Evolutionary conservation across 1,140 invertebrate species (phyloP).

Genomic region (Pseudomyrmex dendroicus): DNA sequence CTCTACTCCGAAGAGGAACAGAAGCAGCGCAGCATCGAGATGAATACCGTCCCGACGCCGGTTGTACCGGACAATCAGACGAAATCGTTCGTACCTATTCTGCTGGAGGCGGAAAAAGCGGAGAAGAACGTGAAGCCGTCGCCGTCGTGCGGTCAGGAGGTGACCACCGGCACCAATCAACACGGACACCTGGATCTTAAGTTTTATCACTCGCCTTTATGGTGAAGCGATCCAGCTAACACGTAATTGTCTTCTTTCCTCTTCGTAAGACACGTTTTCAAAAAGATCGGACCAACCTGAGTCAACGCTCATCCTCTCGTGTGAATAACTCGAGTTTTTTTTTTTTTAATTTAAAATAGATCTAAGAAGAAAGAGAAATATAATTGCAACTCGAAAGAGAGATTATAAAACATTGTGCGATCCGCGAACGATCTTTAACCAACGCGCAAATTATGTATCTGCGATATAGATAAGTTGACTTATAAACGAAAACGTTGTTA

Average conservation of each 20-base stretch:
- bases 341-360: background rate
- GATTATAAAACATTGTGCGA: too few species aligned
- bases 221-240: slow-evolving; percentile 76
- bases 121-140: slow-evolving; percentile 75
- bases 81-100: slow-evolving; percentile 56
- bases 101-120: slow-evolving; percentile 66
- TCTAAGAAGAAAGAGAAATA: background rate
- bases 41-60: slow-evolving; percentile 80
- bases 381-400: background rate
- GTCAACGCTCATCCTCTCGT: background rate
- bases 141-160: slow-evolving; percentile 80
- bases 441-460: too few species aligned
- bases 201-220: slow-evolving; percentile 84
- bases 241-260: background rate
- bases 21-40: slow-evolving; percentile 73
- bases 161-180: slow-evolving; percentile 72
- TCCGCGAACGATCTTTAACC: too few species aligned
- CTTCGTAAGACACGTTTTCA: background rate
- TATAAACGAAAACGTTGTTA: too few species aligned
- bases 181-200: slow-evolving; percentile 82
- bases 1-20: slow-evolving; percentile 82
- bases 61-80: slow-evolving; percentile 76
- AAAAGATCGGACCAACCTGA: background rate
- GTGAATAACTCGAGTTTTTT: slow-evolving; percentile 12
- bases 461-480: too few species aligned